These are phyloP conservation scores for Coregonus ussuriensis DNA, from an alignment of 2,797 vertebrate species.

Conservation along the genomic window DNA sequence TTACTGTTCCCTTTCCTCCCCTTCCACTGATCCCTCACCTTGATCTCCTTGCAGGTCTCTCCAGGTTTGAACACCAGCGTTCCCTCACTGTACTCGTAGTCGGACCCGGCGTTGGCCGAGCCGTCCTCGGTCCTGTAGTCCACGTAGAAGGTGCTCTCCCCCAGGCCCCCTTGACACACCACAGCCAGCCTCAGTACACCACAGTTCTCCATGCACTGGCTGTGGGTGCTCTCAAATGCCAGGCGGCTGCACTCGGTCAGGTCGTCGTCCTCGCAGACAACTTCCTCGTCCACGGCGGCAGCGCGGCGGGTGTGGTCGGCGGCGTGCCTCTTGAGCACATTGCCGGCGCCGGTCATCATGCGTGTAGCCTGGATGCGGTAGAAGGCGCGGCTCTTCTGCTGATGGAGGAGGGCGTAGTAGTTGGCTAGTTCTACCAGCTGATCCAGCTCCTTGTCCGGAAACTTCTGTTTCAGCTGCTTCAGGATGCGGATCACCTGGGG, in stretches of 20 bases:
- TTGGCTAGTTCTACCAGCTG: conserved; percentile 92
- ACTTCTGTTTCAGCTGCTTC: conserved; percentile 93
- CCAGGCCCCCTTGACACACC: conserved; percentile 80
- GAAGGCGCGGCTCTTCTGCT: conserved; percentile 96
- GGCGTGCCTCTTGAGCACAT: conserved; percentile 89
- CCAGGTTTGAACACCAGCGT: conserved; percentile 94
- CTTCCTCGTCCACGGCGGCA: conserved; percentile 53
- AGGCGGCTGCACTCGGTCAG: conserved; percentile 82
- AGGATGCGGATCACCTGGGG: conserved; percentile 89
- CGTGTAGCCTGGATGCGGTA: conserved; percentile 95
- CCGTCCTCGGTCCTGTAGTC: conserved; percentile 96
- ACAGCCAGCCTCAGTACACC: conserved; percentile 80
- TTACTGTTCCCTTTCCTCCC: too few relatives aligned
- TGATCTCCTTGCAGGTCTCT: conserved; percentile 88
- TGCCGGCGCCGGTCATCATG: conserved; percentile 93
- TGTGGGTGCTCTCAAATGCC: conserved; percentile 86
- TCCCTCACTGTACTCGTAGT: conserved; percentile 88
- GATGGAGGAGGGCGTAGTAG: conserved; percentile 91
- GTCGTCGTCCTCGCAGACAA: conserved; percentile 63
- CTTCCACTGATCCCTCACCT: conserved; percentile 61
- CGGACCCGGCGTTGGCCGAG: conserved; percentile 88
- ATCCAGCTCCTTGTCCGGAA: conserved; percentile 93
- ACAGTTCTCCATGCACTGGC: conserved; percentile 97
- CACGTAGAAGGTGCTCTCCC: conserved; percentile 91
- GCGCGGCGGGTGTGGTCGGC: conserved; percentile 77